These are phyloP conservation scores for Papilio aristodemus DNA, from an alignment of 1,140 invertebrate genomes.

Conservation along the genomic window DNA sequence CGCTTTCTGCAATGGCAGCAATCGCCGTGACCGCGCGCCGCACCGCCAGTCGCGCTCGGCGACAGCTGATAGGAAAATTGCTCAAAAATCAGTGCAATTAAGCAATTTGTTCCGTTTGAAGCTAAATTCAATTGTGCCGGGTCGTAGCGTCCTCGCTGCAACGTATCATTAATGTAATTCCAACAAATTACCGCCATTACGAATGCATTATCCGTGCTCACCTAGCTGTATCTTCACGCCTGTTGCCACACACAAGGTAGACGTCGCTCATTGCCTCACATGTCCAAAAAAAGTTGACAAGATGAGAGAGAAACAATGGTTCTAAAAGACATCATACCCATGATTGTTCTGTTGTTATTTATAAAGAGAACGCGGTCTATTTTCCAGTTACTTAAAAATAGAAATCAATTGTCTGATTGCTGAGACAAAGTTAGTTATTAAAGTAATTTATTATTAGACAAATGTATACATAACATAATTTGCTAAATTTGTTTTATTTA, in stretches of 20 bases:
- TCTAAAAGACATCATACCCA: background rate
- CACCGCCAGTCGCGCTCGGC: background rate
- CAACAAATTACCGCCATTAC: constrained; percentile 15
- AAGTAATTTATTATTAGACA: too few species aligned
- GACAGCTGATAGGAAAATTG: constrained; percentile 30
- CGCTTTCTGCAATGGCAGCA: too few species aligned
- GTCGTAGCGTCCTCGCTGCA: background rate
- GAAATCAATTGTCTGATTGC: too few species aligned
- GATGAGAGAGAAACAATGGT: background rate
- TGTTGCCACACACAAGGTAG: background rate
- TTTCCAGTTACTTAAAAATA: background rate
- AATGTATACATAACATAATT: too few species aligned
- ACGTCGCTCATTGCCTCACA: background rate
- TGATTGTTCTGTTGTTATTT: background rate
- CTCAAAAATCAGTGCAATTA: constrained; percentile 24
- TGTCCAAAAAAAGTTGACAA: constrained; percentile 28
- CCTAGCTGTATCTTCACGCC: constrained; percentile 26
- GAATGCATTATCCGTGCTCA: constrained; percentile 16
- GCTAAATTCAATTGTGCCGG: constrained; percentile 23
- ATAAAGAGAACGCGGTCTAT: background rate
- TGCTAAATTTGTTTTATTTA: too few species aligned
- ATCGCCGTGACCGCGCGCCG: constrained; percentile 6
- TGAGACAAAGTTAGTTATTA: too few species aligned
- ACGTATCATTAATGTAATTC: constrained; percentile 26
- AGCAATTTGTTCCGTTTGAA: constrained; percentile 30